These are phyloP conservation scores for Ligdia adustata DNA, from an alignment of 2,888 invertebrate species.

Conservation along the genomic window DNA sequence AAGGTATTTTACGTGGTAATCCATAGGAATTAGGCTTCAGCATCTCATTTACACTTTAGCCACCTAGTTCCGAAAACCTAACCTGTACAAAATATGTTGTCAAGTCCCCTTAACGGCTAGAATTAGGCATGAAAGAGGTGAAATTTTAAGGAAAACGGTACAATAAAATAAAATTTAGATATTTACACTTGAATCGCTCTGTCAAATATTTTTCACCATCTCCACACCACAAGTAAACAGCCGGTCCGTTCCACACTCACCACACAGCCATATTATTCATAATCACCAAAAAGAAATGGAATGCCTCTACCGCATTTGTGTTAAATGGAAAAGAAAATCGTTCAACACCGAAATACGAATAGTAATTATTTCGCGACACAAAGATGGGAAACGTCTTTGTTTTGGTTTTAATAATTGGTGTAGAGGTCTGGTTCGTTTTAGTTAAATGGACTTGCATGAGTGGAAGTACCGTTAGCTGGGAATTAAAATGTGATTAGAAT, in stretches of 20 bases:
- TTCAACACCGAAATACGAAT: constrained; percentile 39
- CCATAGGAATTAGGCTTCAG: no score
- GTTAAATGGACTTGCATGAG: constrained; percentile 24
- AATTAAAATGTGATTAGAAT: constrained; percentile 30
- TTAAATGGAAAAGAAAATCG: constrained; percentile 60
- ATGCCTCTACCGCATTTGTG: constrained; percentile 46
- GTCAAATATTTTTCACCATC: constrained; percentile 1
- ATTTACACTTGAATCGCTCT: constrained; percentile 23
- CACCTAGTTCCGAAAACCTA: no score
- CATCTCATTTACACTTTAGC: no score
- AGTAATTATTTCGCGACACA: constrained; percentile 47
- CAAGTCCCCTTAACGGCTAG: no score
- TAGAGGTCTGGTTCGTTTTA: constrained; percentile 22
- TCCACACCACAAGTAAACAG: constrained; percentile 26
- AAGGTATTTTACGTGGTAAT: no score
- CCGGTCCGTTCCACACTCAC: constrained; percentile 21
- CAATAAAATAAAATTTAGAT: neutral
- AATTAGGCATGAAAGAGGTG: no score
- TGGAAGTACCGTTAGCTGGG: constrained; percentile 21
- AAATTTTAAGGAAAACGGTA: no score
- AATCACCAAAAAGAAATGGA: constrained; percentile 64
- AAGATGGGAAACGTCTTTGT: constrained; percentile 48
- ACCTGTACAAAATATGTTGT: no score
- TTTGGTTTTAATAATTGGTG: constrained; percentile 27
- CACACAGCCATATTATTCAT: constrained; percentile 38